Percentiles rank a stretch among this genome's conserved stretches.
Evolutionary conservation across 2,888 invertebrate species (phyloP).

Genomic region (Alitta virens): DNA sequence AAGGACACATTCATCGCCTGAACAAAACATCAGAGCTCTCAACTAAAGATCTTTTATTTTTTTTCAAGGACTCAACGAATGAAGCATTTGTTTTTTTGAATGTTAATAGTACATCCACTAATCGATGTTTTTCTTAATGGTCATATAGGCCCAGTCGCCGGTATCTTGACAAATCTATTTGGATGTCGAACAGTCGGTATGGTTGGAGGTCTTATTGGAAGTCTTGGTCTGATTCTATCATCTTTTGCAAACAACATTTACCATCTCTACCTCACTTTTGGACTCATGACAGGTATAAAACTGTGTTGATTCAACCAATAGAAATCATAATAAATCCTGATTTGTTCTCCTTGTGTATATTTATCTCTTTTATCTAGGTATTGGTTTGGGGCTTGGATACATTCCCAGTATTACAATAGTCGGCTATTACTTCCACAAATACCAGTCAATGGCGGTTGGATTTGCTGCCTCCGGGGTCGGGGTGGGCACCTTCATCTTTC

Average conservation of each 20-base stretch:
- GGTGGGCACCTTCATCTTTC: conserved; percentile 37
- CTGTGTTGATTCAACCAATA: no score
- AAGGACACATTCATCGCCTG: no score
- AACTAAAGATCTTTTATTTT: no score
- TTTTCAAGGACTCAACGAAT: no score
- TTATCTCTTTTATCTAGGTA: conserved; percentile 25
- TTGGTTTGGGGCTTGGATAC: conserved; percentile 36
- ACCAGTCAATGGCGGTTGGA: conserved; percentile 34
- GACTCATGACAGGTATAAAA: conserved; percentile 48
- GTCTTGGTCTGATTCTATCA: conserved; percentile 40
- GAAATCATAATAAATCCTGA: no score
- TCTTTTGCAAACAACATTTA: conserved; percentile 42
- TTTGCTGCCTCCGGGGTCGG: conserved; percentile 39
- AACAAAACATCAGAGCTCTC: no score
- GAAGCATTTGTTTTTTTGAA: no score
- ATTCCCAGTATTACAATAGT: conserved; percentile 36
- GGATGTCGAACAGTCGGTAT: conserved; percentile 47
- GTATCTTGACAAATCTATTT: conserved; percentile 42
- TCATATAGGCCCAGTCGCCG: conserved; percentile 43
- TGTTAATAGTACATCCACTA: no score
- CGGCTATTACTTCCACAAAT: conserved; percentile 35
- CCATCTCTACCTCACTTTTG: conserved; percentile 46
- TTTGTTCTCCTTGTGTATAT: no score
- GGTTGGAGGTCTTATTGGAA: conserved; percentile 42
- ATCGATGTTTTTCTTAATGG: neutral